These are phyloP conservation scores for Eonycteris spelaea DNA, from an alignment of 2,113 vertebrate genomes.

Conservation along the genomic window DNA sequence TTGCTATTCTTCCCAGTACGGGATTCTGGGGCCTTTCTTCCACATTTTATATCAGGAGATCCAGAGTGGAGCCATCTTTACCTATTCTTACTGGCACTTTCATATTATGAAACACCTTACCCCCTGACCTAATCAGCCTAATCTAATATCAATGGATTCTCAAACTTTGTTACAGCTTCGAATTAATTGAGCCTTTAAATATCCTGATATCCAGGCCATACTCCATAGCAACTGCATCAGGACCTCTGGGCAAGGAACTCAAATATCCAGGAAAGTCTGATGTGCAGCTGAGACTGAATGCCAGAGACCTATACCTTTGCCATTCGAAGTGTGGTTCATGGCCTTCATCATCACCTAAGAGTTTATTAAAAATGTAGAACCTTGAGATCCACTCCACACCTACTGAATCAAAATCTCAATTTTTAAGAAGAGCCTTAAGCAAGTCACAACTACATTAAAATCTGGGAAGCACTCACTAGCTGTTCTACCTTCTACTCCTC, in stretches of 20 bases:
- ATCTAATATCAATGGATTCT: background rate
- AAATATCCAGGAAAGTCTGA: slow-evolving; percentile 12
- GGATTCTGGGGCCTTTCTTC: background rate
- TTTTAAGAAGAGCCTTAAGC: background rate
- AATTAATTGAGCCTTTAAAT: slow-evolving; percentile 1
- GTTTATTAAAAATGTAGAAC: background rate
- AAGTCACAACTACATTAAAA: background rate
- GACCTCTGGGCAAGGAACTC: background rate
- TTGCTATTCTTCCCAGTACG: background rate
- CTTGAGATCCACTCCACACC: background rate
- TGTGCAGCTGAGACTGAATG: background rate
- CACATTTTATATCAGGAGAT: background rate
- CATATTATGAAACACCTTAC: background rate
- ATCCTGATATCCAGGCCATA: background rate
- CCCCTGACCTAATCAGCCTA: background rate
- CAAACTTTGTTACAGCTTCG: background rate
- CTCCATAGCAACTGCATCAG: background rate
- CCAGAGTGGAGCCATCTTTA: background rate
- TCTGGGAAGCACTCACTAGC: background rate
- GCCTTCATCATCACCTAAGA: background rate
- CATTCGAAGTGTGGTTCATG: background rate
- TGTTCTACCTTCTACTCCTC: background rate
- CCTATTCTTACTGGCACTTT: background rate
- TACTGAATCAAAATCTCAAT: slow-evolving; percentile 18
- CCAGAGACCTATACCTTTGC: slow-evolving; percentile 10